Percentiles rank a stretch among this genome's conserved stretches.
These are phyloP conservation scores for Rhagium mordax DNA, from an alignment of 2,888 invertebrate species.

Conservation along the genomic window DNA sequence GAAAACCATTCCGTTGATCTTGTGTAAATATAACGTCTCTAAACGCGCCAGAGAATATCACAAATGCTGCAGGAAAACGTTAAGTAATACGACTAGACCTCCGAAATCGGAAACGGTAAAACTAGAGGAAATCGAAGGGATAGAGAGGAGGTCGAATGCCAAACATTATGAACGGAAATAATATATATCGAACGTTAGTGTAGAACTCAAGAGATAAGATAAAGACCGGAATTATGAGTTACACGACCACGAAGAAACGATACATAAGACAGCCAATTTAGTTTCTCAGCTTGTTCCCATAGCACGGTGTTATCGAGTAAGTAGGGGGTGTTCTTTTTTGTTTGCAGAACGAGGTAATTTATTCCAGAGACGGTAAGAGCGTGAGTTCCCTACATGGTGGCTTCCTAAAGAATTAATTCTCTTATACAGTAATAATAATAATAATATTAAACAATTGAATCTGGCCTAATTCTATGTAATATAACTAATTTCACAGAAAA, in stretches of 20 bases:
- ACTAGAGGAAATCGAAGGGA: constrained; percentile 41
- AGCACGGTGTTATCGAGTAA: constrained; percentile 16
- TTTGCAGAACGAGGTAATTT: constrained; percentile 14
- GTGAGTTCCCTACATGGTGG: background rate
- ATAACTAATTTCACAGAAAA: too few species aligned
- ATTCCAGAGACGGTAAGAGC: constrained; percentile 6
- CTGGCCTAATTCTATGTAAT: too few species aligned
- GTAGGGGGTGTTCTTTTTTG: constrained; percentile 14
- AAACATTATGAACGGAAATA: constrained; percentile 57
- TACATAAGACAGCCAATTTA: constrained; percentile 33
- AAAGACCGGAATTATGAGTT: constrained; percentile 50
- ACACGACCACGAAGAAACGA: constrained; percentile 31
- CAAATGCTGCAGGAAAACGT: background rate
- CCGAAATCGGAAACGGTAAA: constrained; percentile 21
- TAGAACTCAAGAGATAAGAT: constrained; percentile 48
- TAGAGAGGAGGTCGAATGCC: constrained; percentile 38
- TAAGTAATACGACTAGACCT: background rate
- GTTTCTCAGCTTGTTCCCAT: constrained; percentile 26
- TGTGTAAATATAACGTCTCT: too few species aligned
- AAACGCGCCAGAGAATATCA: too few species aligned
- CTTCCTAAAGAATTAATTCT: too few species aligned
- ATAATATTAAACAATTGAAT: too few species aligned
- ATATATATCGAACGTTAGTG: constrained; percentile 55
- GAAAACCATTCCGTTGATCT: too few species aligned
- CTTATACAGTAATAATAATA: too few species aligned